Evolutionary conservation across 1,140 invertebrate genomes (phyloP).

Genomic region (Drosophila subpulchrella): DNA sequence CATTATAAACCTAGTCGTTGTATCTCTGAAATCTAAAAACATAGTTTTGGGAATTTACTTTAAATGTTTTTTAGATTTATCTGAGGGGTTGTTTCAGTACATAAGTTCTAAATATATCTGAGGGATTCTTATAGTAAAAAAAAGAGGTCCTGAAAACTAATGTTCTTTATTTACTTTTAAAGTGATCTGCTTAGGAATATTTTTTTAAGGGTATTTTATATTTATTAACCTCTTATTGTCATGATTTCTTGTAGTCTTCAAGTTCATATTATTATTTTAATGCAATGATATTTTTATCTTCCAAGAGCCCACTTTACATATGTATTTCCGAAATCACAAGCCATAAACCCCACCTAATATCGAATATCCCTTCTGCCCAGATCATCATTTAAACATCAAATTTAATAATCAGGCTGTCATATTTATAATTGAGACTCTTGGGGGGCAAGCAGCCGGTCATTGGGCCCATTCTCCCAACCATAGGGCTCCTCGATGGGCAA

Average conservation of each 20-base stretch:
- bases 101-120: too few relatives aligned
- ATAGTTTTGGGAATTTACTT: too few relatives aligned
- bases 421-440: slow-evolving; percentile 51
- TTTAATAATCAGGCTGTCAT: slow-evolving; percentile 70
- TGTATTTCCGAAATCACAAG: background rate
- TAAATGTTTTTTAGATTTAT: too few relatives aligned
- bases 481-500: slow-evolving; percentile 12
- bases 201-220: background rate
- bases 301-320: background rate
- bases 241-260: background rate
- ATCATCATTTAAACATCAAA: slow-evolving; percentile 41
- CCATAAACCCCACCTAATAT: background rate
- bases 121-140: too few relatives aligned
- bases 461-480: slow-evolving; percentile 3
- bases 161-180: too few relatives aligned
- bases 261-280: background rate
- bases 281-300: background rate
- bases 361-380: background rate
- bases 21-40: too few relatives aligned
- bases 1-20: too few relatives aligned
- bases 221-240: background rate
- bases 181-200: too few relatives aligned
- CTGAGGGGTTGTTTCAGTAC: too few relatives aligned
- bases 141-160: too few relatives aligned
- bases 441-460: slow-evolving; percentile 12